Percentiles rank a stretch among this genome's conserved stretches.
Evolutionary conservation across 2,797 vertebrate genomes (phyloP).

Genomic region (Enteromius radiatus): DNA sequence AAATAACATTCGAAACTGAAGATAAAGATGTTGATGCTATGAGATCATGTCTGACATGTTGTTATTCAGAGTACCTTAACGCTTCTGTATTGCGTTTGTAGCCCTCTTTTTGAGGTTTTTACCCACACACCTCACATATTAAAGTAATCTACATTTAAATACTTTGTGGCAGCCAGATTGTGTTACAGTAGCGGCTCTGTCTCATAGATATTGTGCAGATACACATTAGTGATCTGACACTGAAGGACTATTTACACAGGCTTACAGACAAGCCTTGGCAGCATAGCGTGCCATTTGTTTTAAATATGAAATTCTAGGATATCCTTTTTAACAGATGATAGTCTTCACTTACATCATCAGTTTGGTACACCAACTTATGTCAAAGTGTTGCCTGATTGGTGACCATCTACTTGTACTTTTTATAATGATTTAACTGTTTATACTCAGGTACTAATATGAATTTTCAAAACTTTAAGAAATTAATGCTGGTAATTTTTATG

Average conservation of each 20-base stretch:
- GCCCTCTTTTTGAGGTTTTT: background rate
- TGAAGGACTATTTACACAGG: conserved; percentile 25
- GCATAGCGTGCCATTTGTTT: background rate
- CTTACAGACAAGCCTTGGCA: background rate
- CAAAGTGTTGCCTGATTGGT: background rate
- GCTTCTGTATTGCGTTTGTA: background rate
- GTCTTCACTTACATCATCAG: conserved; percentile 14
- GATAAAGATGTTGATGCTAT: conserved; percentile 37
- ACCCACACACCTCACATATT: background rate
- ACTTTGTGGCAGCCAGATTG: background rate
- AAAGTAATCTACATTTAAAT: conserved; percentile 8
- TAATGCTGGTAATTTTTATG: too few relatives aligned
- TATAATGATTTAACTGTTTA: background rate
- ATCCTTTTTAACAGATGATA: conserved; percentile 20
- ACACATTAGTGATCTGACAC: conserved; percentile 12
- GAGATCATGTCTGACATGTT: conserved; percentile 51
- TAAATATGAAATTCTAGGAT: conserved; percentile 21
- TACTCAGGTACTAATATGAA: background rate
- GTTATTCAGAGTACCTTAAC: conserved; percentile 6
- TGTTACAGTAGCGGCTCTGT: background rate
- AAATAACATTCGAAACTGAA: conserved; percentile 39
- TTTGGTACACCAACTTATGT: background rate
- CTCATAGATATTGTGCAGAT: conserved; percentile 16
- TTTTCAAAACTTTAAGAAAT: background rate
- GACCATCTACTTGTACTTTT: background rate